phyloP scores from a whole-genome alignment of 2,113 vertebrate genomes.

The Phaethornis superciliosus region DNA sequence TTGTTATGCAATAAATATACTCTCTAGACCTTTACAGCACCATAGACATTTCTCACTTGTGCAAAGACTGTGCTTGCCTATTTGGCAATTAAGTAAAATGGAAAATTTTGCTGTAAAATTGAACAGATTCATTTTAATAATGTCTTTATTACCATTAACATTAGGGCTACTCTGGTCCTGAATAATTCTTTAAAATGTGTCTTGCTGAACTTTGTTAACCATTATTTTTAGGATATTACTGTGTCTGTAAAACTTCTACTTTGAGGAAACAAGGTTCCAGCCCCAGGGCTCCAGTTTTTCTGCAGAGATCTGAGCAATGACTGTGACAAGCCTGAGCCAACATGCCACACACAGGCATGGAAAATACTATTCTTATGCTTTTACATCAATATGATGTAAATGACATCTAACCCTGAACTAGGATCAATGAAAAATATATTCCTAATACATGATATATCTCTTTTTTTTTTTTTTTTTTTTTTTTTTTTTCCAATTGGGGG shows the following conservation, averaged over 20 bases:
- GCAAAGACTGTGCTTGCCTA: background rate
- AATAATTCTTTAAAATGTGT: background rate
- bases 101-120: background rate
- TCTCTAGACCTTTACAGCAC: background rate
- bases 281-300: background rate
- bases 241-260: background rate
- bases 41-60: background rate
- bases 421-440: background rate
- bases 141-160: background rate
- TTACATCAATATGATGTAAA: background rate
- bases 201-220: background rate
- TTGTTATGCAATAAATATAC: background rate
- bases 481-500: background rate
- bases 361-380: background rate
- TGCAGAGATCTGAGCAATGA: background rate
- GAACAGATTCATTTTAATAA: background rate
- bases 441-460: background rate
- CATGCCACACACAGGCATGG: fast-evolving
- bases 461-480: too few relatives aligned
- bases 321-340: fast-evolving
- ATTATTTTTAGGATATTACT: background rate
- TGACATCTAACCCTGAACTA: background rate
- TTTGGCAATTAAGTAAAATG: background rate
- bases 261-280: background rate
- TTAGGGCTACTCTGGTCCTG: background rate